Conservation (phyloP, 2,113 vertebrate genomes). For the human (Homo sapiens) region GRCh38 chr6:6381501-6382000, state of each 20-base stretch:
- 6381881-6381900: too few relatives aligned
- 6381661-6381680: not conserved
- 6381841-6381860: not conserved
- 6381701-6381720: not conserved
- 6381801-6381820: not conserved
- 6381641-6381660: not conserved
- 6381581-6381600: not conserved
- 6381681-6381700: not conserved
- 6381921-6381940: not conserved
- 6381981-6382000: not conserved
- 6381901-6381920: not conserved
- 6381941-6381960: not conserved
- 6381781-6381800: too few relatives aligned
- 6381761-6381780: not conserved
- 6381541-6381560: not conserved
- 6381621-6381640: not conserved
- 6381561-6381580: not conserved
- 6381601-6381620: not conserved
- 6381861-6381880: not conserved
- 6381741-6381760: not conserved
- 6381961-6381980: not conserved
- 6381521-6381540: too few relatives aligned
- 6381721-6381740: not conserved
- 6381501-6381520: not conserved
- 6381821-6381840: too few relatives aligned